Conservation (phyloP, 2,797 vertebrate genomes). For the Coregonus suidteri region DNA sequence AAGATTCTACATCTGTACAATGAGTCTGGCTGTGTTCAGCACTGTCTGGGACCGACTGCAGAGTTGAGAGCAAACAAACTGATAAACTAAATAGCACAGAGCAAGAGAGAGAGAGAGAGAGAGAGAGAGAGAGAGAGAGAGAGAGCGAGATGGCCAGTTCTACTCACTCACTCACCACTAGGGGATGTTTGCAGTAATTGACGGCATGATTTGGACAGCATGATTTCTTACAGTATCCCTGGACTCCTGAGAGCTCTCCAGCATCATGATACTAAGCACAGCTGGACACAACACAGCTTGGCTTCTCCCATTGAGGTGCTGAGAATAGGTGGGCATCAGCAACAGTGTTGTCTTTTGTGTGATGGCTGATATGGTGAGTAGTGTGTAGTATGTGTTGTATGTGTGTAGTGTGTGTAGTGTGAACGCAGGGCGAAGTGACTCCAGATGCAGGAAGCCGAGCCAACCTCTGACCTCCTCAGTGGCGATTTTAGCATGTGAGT, state of each 20-base stretch:
- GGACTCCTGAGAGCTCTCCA: no score
- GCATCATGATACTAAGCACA: no score
- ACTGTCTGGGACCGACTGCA: background rate
- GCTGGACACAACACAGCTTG: no score
- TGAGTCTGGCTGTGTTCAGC: background rate
- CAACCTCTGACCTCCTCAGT: constrained; percentile 33
- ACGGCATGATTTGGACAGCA: no score
- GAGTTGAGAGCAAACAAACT: background rate
- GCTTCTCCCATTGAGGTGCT: no score
- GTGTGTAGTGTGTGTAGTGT: background rate
- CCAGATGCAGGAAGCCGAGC: background rate
- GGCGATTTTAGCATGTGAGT: no score
- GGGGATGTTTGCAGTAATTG: no score
- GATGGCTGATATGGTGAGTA: background rate
- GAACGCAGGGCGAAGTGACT: background rate
- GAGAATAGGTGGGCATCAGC: no score
- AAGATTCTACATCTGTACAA: no score
- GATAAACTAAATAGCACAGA: background rate
- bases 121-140: background rate
- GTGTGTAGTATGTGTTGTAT: background rate
- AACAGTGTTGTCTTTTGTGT: background rate
- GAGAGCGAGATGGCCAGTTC: background rate
- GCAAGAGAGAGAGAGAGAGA: background rate
- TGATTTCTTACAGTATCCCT: no score
- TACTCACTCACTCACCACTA: no score